A percentile compares a stretch with the other conserved stretches of the same genome.
These are phyloP conservation scores for Alectura lathami DNA, from an alignment of 2,113 vertebrate genomes.

Conservation along the genomic window DNA sequence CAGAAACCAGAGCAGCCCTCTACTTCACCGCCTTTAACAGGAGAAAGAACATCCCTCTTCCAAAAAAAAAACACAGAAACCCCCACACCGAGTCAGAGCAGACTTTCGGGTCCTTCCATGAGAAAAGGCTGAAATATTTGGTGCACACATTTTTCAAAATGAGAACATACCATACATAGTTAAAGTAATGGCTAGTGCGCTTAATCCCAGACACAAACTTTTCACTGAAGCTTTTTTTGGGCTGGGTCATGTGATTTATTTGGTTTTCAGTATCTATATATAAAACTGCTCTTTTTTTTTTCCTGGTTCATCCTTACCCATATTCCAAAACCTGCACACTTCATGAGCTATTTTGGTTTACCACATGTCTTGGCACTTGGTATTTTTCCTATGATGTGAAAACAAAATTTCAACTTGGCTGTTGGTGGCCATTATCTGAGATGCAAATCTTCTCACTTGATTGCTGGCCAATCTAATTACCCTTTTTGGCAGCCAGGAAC, in stretches of 20 bases:
- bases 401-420: conserved; percentile 54
- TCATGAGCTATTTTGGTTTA: conserved; percentile 68
- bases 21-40: not conserved
- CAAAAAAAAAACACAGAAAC: not conserved
- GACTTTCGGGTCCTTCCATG: conserved; percentile 11
- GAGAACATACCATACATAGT: conserved; percentile 70
- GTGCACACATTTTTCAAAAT: conserved; percentile 37
- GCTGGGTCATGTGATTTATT: conserved; percentile 54
- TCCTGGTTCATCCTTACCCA: conserved; percentile 44
- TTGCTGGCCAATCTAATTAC: conserved; percentile 6
- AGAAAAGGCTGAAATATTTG: conserved; percentile 67
- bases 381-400: conserved; percentile 68
- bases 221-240: conserved; percentile 66
- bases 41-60: not conserved
- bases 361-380: conserved; percentile 55
- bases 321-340: conserved; percentile 66
- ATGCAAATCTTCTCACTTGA: conserved; percentile 44
- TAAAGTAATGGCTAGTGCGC: conserved; percentile 69
- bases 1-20: not conserved
- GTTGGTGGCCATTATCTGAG: conserved; percentile 63
- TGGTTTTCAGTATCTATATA: conserved; percentile 67
- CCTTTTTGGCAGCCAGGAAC: conserved; percentile 6
- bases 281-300: conserved; percentile 19
- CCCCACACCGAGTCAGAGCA: not conserved
- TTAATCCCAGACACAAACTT: conserved; percentile 67